Conservation (phyloP, 2,113 vertebrate genomes). For the Sinocyclocheilus rhinocerous region DNA sequence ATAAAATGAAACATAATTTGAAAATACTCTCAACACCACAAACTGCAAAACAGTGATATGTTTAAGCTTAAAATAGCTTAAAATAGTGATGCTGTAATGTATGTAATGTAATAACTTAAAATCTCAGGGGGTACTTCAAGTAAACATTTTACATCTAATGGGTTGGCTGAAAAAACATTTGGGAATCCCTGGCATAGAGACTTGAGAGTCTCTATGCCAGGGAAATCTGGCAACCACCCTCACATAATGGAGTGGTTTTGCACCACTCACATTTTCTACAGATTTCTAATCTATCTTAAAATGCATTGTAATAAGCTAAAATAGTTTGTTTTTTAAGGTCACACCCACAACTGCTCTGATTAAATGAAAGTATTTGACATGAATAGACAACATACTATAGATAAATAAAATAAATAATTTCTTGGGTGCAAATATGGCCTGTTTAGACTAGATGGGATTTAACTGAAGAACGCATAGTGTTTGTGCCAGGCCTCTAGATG, state of each 20-base stretch:
- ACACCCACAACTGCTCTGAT: neutral
- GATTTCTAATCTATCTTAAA: neutral
- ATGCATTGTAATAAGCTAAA: neutral
- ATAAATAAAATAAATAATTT: neutral
- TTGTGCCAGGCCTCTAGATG: neutral
- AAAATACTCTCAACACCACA: neutral
- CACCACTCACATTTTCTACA: neutral
- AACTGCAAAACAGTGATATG: neutral
- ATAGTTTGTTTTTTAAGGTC: neutral
- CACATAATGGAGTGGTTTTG: neutral
- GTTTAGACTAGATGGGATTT: neutral
- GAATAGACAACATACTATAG: neutral
- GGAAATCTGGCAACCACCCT: neutral
- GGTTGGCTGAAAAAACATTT: neutral
- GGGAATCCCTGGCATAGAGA: neutral
- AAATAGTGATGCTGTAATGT: too few species aligned
- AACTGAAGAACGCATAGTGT: neutral
- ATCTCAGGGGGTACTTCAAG: neutral
- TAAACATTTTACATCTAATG: neutral
- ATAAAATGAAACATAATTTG: neutral
- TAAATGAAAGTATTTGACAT: neutral
- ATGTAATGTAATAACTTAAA: neutral
- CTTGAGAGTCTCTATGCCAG: too few species aligned
- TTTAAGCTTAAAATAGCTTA: too few species aligned
- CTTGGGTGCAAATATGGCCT: neutral